Evolutionary conservation across 2,797 vertebrate genomes (phyloP).

Genomic region (Darevskia nairensis): DNA sequence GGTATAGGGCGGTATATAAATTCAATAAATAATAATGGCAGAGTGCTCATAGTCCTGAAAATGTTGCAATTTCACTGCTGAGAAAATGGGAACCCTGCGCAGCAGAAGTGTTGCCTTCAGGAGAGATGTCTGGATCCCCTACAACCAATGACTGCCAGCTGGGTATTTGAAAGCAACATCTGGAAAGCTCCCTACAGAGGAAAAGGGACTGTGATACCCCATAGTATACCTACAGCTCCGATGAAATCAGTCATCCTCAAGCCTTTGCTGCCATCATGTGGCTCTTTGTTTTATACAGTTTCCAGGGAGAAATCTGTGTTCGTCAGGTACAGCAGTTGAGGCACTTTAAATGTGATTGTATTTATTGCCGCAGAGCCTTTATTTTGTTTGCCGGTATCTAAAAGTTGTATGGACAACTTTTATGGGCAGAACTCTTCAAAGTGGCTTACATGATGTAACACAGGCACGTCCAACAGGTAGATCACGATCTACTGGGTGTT

Average conservation of each 20-base stretch:
- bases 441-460: too few relatives aligned
- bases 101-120: not conserved
- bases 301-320: not conserved
- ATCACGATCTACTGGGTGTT: too few relatives aligned
- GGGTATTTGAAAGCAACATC: not conserved
- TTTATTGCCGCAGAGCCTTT: too few relatives aligned
- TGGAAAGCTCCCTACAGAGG: not conserved
- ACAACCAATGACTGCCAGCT: not conserved
- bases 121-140: not conserved
- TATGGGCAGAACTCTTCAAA: too few relatives aligned
- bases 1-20: too few relatives aligned
- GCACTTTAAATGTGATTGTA: not conserved
- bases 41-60: not conserved
- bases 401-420: too few relatives aligned
- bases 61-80: not conserved
- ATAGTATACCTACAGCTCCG: not conserved
- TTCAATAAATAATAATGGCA: too few relatives aligned
- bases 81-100: not conserved
- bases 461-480: too few relatives aligned
- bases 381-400: too few relatives aligned
- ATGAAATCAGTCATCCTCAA: not conserved
- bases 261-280: conserved; percentile 35
- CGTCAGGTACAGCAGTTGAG: not conserved
- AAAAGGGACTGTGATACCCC: not conserved
- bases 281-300: not conserved